Evolutionary conservation across 2,797 vertebrate species (phyloP).

Genomic region (Hypotaenidia okinawae): DNA sequence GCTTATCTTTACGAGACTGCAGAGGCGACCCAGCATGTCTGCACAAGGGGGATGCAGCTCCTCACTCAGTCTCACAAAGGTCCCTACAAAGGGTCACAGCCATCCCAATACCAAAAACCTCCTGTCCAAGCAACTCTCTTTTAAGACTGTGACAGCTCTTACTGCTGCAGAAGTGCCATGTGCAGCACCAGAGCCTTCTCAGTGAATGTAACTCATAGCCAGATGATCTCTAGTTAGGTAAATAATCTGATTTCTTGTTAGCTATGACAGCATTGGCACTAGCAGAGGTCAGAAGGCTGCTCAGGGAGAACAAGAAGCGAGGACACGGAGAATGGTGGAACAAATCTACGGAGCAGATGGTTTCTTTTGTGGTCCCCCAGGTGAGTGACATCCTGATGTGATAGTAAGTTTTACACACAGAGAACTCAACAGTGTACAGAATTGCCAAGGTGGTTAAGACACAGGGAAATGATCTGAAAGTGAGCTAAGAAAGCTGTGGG

Average conservation of each 20-base stretch:
- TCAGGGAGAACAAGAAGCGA: conserved; percentile 48
- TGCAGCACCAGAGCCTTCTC: not conserved
- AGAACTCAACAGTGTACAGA: not conserved
- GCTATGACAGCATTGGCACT: conserved; percentile 60
- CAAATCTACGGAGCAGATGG: conserved; percentile 81
- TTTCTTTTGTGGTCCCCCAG: conserved; percentile 92
- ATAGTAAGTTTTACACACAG: not conserved
- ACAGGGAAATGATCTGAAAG: not conserved
- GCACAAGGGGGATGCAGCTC: not conserved
- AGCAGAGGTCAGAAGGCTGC: conserved; percentile 59
- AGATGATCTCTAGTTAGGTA: not conserved
- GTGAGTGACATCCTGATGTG: conserved; percentile 70
- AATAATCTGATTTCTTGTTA: conserved; percentile 21
- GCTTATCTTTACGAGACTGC: not conserved
- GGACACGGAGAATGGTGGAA: conserved; percentile 89
- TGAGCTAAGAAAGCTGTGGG: not conserved
- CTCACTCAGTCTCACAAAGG: not conserved
- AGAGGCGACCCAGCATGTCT: not conserved
- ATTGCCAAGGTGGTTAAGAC: not conserved
- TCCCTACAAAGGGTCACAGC: not conserved
- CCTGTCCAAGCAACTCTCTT: not conserved
- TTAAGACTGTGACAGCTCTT: not conserved
- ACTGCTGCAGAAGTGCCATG: not conserved
- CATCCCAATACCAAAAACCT: rapidly evolving
- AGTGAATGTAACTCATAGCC: not conserved